Evolutionary conservation across 1,140 invertebrate genomes (phyloP).

Genomic region (Drosophila aff.): DNA sequence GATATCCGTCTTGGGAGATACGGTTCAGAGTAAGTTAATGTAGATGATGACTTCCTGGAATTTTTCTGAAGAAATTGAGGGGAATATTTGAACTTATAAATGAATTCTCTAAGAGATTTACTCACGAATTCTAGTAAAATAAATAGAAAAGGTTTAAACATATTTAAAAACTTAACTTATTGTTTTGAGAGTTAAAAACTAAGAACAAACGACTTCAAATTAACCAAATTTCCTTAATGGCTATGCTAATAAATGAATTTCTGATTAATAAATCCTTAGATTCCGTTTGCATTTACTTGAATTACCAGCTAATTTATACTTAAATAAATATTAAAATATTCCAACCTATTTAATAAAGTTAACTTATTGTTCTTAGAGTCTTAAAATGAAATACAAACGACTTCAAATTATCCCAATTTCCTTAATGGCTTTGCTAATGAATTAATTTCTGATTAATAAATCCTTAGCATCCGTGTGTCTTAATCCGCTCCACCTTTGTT

Average conservation of each 20-base stretch:
- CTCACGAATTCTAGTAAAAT: neutral
- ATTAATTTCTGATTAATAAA: conserved; percentile 15
- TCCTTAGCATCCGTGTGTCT: conserved; percentile 13
- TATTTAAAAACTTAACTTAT: too few relatives aligned
- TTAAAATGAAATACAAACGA: neutral
- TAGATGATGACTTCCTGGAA: conserved; percentile 4
- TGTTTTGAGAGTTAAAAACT: too few relatives aligned
- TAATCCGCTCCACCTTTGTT: conserved; percentile 34
- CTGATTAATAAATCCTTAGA: too few relatives aligned
- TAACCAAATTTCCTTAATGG: too few relatives aligned
- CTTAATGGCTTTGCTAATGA: conserved; percentile 3
- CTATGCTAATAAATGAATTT: too few relatives aligned
- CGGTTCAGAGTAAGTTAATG: conserved; percentile 2
- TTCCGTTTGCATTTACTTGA: too few relatives aligned
- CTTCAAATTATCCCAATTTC: conserved; percentile 1
- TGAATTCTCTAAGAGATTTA: neutral
- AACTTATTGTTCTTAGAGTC: neutral
- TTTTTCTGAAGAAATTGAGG: neutral
- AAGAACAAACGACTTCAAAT: too few relatives aligned
- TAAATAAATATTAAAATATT: too few relatives aligned
- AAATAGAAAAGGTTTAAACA: neutral
- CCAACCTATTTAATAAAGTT: neutral
- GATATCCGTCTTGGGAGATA: conserved; percentile 27
- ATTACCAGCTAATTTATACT: too few relatives aligned
- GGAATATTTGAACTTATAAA: neutral